Evolutionary conservation across 2,797 vertebrate genomes (phyloP), one percentile per base, ranked within the genome.

Genomic region (Todus mexicanus): DNA sequence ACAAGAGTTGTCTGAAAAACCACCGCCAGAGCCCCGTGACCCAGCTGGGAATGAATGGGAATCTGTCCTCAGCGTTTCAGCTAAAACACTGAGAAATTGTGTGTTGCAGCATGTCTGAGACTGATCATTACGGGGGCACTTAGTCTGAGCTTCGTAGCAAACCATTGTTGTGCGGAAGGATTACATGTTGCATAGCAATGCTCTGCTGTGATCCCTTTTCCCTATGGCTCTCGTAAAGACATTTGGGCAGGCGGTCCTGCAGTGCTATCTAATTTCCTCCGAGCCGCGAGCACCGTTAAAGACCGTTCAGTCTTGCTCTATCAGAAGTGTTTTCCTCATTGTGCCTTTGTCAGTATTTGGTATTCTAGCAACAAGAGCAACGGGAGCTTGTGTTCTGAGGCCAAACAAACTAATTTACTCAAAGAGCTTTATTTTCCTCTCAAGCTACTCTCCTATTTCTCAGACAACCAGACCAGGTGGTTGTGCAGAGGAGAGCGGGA

Each of bases 21-120:
- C 84, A 79, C 77, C 4, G 64, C 92, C 80, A 59, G 71, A 93
- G 92, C 92, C 93, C 94, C 91, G 84, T 96, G 95, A 96, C 94
- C 95, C 94, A 95, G 94, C 92, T 94, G 95, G 91, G 92, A 95
- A 96, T 95, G 93, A 97, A 97, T 96, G 91, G 95, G 83, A 95
- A 95, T 95, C 94, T 96, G 94, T 96, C 92, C 84, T 94, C 89
- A 8, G 90, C 31, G 38, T 93, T 96, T 93, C 88, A 12, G 90
- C 92, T 95, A 86, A 95, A 95, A 96, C 96, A 96, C 92, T 96
- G 94, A 93, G 92, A 92, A 95, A 95, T 95, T 96, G 95, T 94
- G 89, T 54, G 86, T 93, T 89, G 95, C 92, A 76, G 90, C 82
- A 92, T 95, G 92, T 95, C 96, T 94, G 89, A 95, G 94, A 93